Conservation (phyloP, 2,797 vertebrate species). For the Antrozous pallidus region DNA sequence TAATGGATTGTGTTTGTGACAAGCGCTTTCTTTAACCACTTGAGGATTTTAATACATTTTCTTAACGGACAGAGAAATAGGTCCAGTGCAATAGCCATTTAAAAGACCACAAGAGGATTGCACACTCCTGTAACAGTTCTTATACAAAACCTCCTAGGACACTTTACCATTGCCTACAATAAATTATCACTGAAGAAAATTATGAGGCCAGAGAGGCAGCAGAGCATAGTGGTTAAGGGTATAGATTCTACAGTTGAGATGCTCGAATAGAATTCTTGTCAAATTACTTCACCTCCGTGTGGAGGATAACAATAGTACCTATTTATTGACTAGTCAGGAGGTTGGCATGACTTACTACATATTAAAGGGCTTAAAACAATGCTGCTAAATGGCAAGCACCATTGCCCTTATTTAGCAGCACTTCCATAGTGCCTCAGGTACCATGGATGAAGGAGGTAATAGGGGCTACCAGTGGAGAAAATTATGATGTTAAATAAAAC, state of each 20-base stretch:
- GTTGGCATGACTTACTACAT: background rate
- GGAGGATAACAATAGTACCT: background rate
- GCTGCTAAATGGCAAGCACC: background rate
- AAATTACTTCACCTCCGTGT: background rate
- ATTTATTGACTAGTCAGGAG: background rate
- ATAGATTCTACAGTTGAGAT: background rate
- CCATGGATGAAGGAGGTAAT: background rate
- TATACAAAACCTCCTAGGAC: background rate
- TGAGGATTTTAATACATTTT: constrained; percentile 28
- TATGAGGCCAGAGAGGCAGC: background rate
- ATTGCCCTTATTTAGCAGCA: background rate
- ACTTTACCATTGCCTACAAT: background rate
- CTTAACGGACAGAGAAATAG: constrained; percentile 18
- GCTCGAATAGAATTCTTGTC: background rate
- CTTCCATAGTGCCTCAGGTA: background rate
- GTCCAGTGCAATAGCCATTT: background rate
- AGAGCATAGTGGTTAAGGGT: background rate
- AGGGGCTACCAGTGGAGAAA: background rate
- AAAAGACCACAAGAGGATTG: background rate
- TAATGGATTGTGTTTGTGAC: constrained; percentile 26
- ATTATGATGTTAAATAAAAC: background rate
- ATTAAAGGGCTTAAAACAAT: background rate
- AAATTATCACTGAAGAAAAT: constrained; percentile 36
- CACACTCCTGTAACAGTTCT: background rate
- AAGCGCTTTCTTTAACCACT: background rate